Conservation (phyloP, 1,140 invertebrate species). For the Neodiprion fabricii region DNA sequence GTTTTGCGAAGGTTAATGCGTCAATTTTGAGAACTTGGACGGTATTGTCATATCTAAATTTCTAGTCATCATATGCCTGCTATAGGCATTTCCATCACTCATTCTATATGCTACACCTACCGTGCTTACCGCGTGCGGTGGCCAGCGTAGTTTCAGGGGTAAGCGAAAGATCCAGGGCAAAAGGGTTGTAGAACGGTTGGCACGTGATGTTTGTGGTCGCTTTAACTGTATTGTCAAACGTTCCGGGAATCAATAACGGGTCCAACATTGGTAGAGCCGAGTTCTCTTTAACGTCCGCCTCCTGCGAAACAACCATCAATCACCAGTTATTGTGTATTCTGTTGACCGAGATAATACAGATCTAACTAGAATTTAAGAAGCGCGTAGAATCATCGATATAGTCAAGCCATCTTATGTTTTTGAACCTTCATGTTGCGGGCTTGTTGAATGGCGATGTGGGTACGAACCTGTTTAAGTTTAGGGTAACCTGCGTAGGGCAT, state of each 20-base stretch:
- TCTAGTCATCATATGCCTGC: too few species aligned
- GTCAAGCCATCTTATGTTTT: not conserved
- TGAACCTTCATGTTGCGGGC: not conserved
- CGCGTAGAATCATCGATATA: constrained; percentile 10
- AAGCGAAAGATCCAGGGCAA: constrained; percentile 45
- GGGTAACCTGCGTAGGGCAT: constrained; percentile 37
- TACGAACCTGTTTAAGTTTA: constrained; percentile 42
- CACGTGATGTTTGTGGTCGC: constrained; percentile 30
- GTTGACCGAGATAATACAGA: too few species aligned
- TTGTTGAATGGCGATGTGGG: not conserved
- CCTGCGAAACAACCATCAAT: constrained; percentile 28
- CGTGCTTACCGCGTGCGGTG: not conserved
- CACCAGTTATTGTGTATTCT: not conserved
- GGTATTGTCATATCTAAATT: too few species aligned
- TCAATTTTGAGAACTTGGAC: too few species aligned
- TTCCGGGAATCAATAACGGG: constrained; percentile 24
- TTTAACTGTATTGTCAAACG: constrained; percentile 14
- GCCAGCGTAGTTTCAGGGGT: not conserved
- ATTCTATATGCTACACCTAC: too few species aligned
- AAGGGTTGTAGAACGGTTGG: constrained; percentile 52
- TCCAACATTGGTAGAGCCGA: constrained; percentile 32
- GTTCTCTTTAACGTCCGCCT: constrained; percentile 38
- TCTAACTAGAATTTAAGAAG: not conserved
- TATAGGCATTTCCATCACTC: too few species aligned
- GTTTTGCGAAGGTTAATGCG: too few species aligned